These are phyloP conservation scores for Aulostomus chinensis DNA, from an alignment of 2,797 vertebrate species.

Conservation along the genomic window DNA sequence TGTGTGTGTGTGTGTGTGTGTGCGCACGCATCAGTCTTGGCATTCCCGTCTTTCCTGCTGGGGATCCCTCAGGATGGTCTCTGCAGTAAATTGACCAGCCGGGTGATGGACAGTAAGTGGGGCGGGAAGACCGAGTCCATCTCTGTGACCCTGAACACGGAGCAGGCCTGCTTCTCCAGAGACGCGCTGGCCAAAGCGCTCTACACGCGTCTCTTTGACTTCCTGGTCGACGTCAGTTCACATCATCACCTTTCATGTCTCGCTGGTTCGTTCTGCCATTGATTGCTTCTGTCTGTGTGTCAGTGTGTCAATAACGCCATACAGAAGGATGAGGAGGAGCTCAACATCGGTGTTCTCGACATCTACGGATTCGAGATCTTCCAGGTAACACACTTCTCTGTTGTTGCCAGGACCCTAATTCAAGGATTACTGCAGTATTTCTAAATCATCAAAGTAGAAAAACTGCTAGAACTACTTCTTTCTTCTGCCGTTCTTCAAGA, in stretches of 20 bases:
- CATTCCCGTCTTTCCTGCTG: constrained; percentile 82
- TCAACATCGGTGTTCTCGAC: constrained; percentile 85
- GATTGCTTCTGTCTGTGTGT: constrained; percentile 5
- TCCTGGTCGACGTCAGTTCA: constrained; percentile 80
- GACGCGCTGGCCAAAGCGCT: constrained; percentile 85
- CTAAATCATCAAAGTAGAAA: no score
- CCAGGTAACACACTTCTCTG: constrained; percentile 77
- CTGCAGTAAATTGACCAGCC: constrained; percentile 82
- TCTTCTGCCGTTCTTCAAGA: constrained; percentile 32
- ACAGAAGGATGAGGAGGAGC: constrained; percentile 81
- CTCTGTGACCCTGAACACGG: constrained; percentile 82
- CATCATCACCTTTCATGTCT: not conserved
- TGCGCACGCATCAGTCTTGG: constrained; percentile 72
- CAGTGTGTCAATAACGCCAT: constrained; percentile 86
- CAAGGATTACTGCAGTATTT: no score
- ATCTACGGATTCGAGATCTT: constrained; percentile 90
- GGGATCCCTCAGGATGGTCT: constrained; percentile 81
- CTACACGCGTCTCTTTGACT: constrained; percentile 84
- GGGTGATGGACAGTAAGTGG: constrained; percentile 87
- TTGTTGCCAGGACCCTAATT: not conserved
- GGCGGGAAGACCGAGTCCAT: constrained; percentile 83
- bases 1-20: no score
- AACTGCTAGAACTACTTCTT: no score
- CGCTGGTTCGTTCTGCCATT: not conserved
- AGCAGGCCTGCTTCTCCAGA: constrained; percentile 82